Conservation (phyloP, 2,113 vertebrate species). For the Scomber japonicus region DNA sequence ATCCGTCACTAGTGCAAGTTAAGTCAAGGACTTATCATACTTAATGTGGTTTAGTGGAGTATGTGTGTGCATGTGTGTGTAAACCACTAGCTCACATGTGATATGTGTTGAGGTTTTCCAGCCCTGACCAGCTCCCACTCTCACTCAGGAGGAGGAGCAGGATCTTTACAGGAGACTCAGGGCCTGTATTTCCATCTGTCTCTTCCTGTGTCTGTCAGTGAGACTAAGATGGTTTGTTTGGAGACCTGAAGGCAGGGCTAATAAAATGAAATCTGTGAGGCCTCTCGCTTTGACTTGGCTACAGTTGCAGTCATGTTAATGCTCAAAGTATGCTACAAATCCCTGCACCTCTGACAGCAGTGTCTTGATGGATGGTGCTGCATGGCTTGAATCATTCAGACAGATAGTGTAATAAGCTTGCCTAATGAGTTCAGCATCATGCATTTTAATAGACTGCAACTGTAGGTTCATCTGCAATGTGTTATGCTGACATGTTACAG, state of each 20-base stretch:
- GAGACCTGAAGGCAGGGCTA: conserved; percentile 57
- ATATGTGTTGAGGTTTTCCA: conserved; percentile 39
- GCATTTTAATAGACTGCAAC: conserved; percentile 54
- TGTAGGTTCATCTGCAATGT: conserved; percentile 42
- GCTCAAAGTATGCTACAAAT: conserved; percentile 53
- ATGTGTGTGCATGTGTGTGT: conserved; percentile 6
- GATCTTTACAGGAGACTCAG: conserved; percentile 40
- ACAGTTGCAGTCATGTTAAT: conserved; percentile 40
- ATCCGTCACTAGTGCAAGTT: too few relatives aligned
- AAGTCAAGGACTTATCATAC: background rate
- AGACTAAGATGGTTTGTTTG: conserved; percentile 63
- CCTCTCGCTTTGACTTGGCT: conserved; percentile 51
- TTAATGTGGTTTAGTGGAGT: conserved; percentile 1
- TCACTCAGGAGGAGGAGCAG: conserved; percentile 24
- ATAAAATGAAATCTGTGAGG: conserved; percentile 51
- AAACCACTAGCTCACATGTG: conserved; percentile 5
- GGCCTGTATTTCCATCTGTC: conserved; percentile 54
- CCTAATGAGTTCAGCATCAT: conserved; percentile 63
- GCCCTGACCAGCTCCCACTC: conserved; percentile 19
- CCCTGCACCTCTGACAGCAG: conserved; percentile 38
- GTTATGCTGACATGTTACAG: conserved; percentile 36
- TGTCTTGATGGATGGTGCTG: conserved; percentile 34
- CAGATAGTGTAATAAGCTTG: conserved; percentile 51
- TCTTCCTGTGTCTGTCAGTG: conserved; percentile 51
- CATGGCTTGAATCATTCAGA: conserved; percentile 39